Conservation (phyloP, 2,888 invertebrate species). For the Chrysotoxum bicinctum region DNA sequence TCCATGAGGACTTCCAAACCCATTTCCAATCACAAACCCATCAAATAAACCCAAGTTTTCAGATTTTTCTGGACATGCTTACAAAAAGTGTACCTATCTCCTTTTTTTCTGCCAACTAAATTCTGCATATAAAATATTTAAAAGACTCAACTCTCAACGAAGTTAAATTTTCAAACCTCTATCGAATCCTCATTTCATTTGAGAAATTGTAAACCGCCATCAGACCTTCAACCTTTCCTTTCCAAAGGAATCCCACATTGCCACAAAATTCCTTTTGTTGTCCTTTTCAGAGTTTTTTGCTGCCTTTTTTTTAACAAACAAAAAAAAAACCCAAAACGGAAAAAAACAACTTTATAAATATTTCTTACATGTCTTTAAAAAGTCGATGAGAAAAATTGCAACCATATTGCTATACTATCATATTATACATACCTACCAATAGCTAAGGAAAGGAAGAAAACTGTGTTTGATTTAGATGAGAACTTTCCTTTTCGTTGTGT, state of each 20-base stretch:
- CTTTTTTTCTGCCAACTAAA: not conserved
- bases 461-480: constrained; percentile 40
- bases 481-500: constrained; percentile 59
- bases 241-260: constrained; percentile 36
- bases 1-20: constrained; percentile 29
- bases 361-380: constrained; percentile 40
- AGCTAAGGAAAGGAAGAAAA: constrained; percentile 25
- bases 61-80: not conserved
- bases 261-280: constrained; percentile 33
- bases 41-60: constrained; percentile 11
- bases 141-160: constrained; percentile 26
- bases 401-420: constrained; percentile 30
- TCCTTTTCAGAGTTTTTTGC: constrained; percentile 15
- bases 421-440: not conserved
- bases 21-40: constrained; percentile 41
- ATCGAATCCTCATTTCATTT: constrained; percentile 19
- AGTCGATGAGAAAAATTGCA: constrained; percentile 43
- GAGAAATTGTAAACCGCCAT: constrained; percentile 31
- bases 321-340: not conserved
- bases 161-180: constrained; percentile 38
- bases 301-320: not conserved
- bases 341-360: constrained; percentile 27
- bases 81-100: constrained; percentile 19
- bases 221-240: constrained; percentile 31
- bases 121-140: constrained; percentile 43